phyloP scores from a whole-genome alignment of 2,888 invertebrate genomes.

The Phyllotreta striolata region DNA sequence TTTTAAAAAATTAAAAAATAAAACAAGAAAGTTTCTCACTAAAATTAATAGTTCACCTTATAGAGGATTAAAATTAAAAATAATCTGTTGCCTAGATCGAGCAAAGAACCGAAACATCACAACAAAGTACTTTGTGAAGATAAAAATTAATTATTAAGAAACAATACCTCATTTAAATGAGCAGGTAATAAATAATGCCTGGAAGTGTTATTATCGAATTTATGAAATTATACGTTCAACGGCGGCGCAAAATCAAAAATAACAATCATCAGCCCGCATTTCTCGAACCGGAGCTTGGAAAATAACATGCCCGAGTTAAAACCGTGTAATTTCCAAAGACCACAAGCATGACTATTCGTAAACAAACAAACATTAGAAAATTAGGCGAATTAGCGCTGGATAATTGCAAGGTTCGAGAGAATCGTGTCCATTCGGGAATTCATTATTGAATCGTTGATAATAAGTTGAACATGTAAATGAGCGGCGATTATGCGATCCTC shows the following conservation, averaged over 20 bases:
- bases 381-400: conserved; percentile 12
- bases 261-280: background rate
- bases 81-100: too few relatives aligned
- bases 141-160: too few relatives aligned
- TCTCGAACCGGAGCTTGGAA: conserved; percentile 6
- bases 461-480: background rate
- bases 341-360: conserved; percentile 23
- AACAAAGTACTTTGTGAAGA: too few relatives aligned
- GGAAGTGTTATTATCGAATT: too few relatives aligned
- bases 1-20: too few relatives aligned
- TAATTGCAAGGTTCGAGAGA: conserved; percentile 19
- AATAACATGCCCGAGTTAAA: conserved; percentile 4
- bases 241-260: background rate
- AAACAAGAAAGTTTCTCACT: too few relatives aligned
- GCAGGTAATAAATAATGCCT: too few relatives aligned
- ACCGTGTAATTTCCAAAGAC: conserved; percentile 9
- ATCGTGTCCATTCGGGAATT: conserved; percentile 12
- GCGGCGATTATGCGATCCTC: background rate
- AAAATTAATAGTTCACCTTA: too few relatives aligned
- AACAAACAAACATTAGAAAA: conserved; percentile 22
- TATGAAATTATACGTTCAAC: too few relatives aligned
- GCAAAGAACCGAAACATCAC: too few relatives aligned
- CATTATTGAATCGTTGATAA: background rate
- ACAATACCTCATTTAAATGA: too few relatives aligned
- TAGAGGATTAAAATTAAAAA: too few relatives aligned